A percentile compares a stretch with the other conserved stretches of the same genome.
These are phyloP conservation scores for Oncorhynchus gorbuscha DNA, from an alignment of 2,113 vertebrate genomes.

Conservation along the genomic window DNA sequence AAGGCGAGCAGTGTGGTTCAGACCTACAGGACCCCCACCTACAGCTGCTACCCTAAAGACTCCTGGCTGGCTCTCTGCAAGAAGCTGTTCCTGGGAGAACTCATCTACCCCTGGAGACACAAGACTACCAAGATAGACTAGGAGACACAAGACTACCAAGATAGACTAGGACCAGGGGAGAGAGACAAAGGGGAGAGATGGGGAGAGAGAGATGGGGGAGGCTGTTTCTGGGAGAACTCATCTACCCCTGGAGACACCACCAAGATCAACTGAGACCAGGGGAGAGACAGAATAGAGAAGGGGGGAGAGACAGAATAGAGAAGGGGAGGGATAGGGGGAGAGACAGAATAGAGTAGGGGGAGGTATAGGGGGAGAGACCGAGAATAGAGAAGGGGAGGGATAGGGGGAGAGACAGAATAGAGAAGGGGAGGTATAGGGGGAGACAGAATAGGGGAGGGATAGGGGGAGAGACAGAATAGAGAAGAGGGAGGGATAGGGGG, in stretches of 20 bases:
- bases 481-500: neutral
- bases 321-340: neutral
- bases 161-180: too few species aligned
- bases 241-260: constrained; percentile 93
- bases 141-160: constrained; percentile 18
- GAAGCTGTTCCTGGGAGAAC: constrained; percentile 92
- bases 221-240: constrained; percentile 90
- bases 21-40: constrained; percentile 84
- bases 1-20: constrained; percentile 74
- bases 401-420: neutral
- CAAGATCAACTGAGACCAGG: constrained; percentile 80
- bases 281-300: neutral
- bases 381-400: neutral
- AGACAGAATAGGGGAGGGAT: neutral
- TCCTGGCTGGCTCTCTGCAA: constrained; percentile 88
- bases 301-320: too few species aligned
- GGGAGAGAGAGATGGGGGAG: constrained; percentile 29
- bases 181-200: neutral
- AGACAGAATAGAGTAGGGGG: too few species aligned
- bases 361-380: too few species aligned
- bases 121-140: constrained; percentile 85
- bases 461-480: too few species aligned
- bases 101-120: constrained; percentile 95
- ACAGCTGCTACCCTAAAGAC: constrained; percentile 88
- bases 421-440: neutral